These are phyloP conservation scores for Willisornis vidua DNA, from an alignment of 2,113 vertebrate genomes.

Conservation along the genomic window DNA sequence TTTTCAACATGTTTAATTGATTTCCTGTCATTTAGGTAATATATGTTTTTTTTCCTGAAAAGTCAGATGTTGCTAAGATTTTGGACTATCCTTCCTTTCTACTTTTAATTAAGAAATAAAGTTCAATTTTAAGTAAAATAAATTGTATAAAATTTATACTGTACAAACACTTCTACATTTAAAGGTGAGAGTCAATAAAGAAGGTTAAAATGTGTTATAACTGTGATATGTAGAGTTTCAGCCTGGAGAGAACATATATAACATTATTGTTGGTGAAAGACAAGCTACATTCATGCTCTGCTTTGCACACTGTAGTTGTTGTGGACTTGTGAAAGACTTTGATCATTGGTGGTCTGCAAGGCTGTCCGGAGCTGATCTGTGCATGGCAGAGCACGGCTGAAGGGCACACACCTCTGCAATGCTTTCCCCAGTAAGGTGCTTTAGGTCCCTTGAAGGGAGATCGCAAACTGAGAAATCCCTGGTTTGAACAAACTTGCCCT, in stretches of 20 bases:
- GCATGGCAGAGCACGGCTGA: rapidly evolving
- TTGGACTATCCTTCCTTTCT: background rate
- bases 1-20: background rate
- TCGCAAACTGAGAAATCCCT: background rate
- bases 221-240: background rate
- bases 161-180: background rate
- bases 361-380: background rate
- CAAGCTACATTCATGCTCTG: background rate
- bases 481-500: background rate
- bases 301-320: background rate
- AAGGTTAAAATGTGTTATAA: background rate
- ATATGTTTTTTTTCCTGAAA: background rate
- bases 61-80: background rate
- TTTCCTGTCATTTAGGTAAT: background rate
- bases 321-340: background rate
- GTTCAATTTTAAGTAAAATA: background rate
- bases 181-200: background rate
- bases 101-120: background rate
- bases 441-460: background rate
- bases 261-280: background rate
- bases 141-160: background rate
- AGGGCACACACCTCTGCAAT: background rate
- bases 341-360: rapidly evolving
- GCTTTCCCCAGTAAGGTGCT: rapidly evolving
- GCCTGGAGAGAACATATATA: background rate